phyloP scores from a whole-genome alignment of 2,888 invertebrate genomes.

The Tachystola acroxantha region DNA sequence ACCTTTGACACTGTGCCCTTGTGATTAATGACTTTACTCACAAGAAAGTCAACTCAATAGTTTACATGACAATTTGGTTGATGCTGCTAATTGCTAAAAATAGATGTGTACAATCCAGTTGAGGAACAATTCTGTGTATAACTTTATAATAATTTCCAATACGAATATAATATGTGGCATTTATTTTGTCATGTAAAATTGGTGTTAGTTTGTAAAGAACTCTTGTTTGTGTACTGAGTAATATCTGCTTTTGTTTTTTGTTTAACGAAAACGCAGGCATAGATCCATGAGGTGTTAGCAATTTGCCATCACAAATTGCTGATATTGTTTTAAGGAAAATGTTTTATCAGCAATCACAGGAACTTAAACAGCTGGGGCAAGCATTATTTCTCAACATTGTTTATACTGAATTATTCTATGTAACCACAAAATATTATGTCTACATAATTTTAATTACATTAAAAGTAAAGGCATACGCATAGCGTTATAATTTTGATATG shows the following conservation, averaged over 20 bases:
- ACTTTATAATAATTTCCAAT: conserved; percentile 2
- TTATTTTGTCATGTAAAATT: conserved; percentile 57
- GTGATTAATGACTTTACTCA: conserved; percentile 67
- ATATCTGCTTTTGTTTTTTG: conserved; percentile 51
- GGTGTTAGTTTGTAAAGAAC: conserved; percentile 42
- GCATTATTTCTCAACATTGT: conserved; percentile 64
- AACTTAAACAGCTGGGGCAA: conserved; percentile 53
- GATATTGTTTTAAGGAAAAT: conserved; percentile 52
- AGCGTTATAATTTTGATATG: no score
- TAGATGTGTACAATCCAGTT: conserved; percentile 14
- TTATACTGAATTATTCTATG: conserved; percentile 74
- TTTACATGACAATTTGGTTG: conserved; percentile 58
- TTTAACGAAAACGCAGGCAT: conserved; percentile 44
- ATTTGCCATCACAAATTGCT: conserved; percentile 40
- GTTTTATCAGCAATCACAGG: conserved; percentile 51
- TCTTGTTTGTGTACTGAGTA: conserved; percentile 50
- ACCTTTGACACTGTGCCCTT: conserved; percentile 65
- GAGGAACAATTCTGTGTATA: conserved; percentile 13
- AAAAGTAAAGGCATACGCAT: conserved; percentile 62
- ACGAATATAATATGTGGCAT: conserved; percentile 14
- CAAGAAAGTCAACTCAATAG: conserved; percentile 38
- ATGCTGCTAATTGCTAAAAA: conserved; percentile 17
- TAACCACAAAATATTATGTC: conserved; percentile 76
- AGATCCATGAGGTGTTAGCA: conserved; percentile 38
- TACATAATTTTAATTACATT: conserved; percentile 72